phyloP scores from a whole-genome alignment of 2,888 invertebrate species.

The Fabriciana adippe region DNA sequence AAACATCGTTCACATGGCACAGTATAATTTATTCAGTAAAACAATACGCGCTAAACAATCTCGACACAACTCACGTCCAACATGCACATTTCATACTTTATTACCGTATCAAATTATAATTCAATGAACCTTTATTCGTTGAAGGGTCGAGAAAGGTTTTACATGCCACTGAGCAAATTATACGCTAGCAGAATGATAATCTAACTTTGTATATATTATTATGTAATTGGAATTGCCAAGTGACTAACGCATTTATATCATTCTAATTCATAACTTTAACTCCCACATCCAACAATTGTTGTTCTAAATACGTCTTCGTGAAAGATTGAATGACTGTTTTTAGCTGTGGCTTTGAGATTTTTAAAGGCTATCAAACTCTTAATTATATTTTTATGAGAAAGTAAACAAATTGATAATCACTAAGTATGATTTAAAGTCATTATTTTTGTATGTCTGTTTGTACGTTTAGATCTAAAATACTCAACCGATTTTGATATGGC shows the following conservation, averaged over 20 bases:
- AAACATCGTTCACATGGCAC: neutral
- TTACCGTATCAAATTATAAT: slow-evolving; percentile 31
- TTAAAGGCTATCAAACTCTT: too few relatives aligned
- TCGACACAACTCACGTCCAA: slow-evolving; percentile 17
- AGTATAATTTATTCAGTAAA: slow-evolving; percentile 3
- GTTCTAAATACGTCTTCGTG: neutral
- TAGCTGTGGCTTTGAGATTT: too few relatives aligned
- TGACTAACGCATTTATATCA: slow-evolving; percentile 44
- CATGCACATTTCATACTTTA: slow-evolving; percentile 27
- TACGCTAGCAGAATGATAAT: slow-evolving; percentile 41
- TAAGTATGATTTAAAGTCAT: too few relatives aligned
- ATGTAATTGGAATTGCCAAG: slow-evolving; percentile 70
- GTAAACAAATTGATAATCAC: too few relatives aligned
- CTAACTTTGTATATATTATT: slow-evolving; percentile 43
- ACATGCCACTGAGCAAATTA: slow-evolving; percentile 7
- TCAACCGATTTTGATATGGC: too few relatives aligned
- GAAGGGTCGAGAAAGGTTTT: slow-evolving; percentile 27
- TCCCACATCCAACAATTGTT: slow-evolving; percentile 6
- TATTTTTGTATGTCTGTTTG: too few relatives aligned
- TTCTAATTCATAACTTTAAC: slow-evolving; percentile 30
- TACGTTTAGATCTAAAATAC: too few relatives aligned
- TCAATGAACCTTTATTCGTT: slow-evolving; percentile 27
- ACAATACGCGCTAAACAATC: neutral
- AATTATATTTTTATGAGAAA: too few relatives aligned
- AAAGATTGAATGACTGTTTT: too few relatives aligned